Percentiles rank a stretch among this genome's conserved stretches.
Evolutionary conservation across 1,140 invertebrate species (phyloP).

Genomic region (Condylostylus longicornis): DNA sequence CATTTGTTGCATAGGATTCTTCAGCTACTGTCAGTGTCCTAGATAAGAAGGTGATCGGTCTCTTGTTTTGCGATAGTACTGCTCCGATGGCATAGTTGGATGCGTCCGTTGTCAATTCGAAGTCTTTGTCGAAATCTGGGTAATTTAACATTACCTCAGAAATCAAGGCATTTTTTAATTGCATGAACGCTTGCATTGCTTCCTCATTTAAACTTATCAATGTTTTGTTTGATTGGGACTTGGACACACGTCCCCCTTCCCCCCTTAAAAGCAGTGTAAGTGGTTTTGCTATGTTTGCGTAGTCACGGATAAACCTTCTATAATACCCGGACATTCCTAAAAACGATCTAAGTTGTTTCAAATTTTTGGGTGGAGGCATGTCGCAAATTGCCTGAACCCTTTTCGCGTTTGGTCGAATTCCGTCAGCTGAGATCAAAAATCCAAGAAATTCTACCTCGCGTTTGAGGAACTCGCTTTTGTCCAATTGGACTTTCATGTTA

Average conservation of each 20-base stretch:
- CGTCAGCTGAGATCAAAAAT: slow-evolving; percentile 9
- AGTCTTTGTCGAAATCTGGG: slow-evolving; percentile 20
- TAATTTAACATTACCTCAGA: slow-evolving; percentile 17
- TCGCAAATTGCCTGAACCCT: slow-evolving; percentile 6
- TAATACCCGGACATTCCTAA: slow-evolving; percentile 21
- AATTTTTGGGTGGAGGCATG: slow-evolving; percentile 5
- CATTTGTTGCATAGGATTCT: slow-evolving; percentile 19
- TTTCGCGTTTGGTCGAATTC: slow-evolving; percentile 9
- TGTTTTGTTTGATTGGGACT: slow-evolving; percentile 5
- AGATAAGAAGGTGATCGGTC: slow-evolving; percentile 28
- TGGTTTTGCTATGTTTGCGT: slow-evolving; percentile 20
- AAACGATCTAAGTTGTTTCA: slow-evolving; percentile 9
- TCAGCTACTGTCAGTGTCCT: slow-evolving; percentile 13
- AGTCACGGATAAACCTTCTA: slow-evolving; percentile 23
- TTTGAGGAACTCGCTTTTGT: slow-evolving; percentile 16
- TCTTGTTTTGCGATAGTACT: slow-evolving; percentile 12
- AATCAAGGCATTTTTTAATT: slow-evolving; percentile 6
- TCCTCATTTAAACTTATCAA: background rate
- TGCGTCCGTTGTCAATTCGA: slow-evolving; percentile 22
- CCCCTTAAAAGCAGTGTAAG: slow-evolving; percentile 10
- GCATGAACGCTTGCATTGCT: slow-evolving; percentile 4
- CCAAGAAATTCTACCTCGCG: slow-evolving; percentile 10
- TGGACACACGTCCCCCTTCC: slow-evolving; percentile 4
- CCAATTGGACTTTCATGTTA: slow-evolving; percentile 12
- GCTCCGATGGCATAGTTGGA: slow-evolving; percentile 16